phyloP scores from a whole-genome alignment of 2,888 invertebrate species.

The Chrysolina americana region DNA sequence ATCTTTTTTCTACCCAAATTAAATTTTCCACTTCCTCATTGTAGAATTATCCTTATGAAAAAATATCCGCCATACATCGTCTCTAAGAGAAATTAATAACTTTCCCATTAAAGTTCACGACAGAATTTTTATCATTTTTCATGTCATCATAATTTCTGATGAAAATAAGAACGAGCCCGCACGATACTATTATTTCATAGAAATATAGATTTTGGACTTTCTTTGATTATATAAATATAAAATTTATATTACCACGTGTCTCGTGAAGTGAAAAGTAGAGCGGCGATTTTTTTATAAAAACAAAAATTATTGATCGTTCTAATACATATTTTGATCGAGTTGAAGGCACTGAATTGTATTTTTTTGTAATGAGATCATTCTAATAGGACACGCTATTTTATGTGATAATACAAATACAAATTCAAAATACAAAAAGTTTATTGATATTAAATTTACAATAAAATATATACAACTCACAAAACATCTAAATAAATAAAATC shows the following conservation, averaged over 20 bases:
- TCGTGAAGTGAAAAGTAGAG: neutral
- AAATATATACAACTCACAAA: no score
- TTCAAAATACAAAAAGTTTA: no score
- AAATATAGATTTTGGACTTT: neutral
- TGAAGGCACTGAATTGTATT: neutral
- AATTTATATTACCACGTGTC: conserved; percentile 19
- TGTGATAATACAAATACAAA: no score
- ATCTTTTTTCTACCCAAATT: no score
- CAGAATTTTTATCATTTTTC: neutral
- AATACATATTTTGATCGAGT: neutral
- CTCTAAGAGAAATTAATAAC: neutral
- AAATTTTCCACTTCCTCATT: no score
- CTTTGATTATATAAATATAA: conserved; percentile 14
- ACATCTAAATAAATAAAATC: no score
- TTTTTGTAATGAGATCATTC: no score
- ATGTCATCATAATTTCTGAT: conserved; percentile 6
- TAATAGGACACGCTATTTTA: no score
- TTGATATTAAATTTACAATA: no score
- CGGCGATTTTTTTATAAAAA: neutral
- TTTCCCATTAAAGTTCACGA: neutral
- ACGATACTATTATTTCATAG: neutral
- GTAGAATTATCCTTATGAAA: no score
- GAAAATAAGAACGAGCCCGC: neutral
- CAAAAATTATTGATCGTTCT: neutral
- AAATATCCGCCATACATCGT: no score